Evolutionary conservation across 2,113 vertebrate genomes (phyloP).

Genomic region (Phyllostomus discolor): DNA sequence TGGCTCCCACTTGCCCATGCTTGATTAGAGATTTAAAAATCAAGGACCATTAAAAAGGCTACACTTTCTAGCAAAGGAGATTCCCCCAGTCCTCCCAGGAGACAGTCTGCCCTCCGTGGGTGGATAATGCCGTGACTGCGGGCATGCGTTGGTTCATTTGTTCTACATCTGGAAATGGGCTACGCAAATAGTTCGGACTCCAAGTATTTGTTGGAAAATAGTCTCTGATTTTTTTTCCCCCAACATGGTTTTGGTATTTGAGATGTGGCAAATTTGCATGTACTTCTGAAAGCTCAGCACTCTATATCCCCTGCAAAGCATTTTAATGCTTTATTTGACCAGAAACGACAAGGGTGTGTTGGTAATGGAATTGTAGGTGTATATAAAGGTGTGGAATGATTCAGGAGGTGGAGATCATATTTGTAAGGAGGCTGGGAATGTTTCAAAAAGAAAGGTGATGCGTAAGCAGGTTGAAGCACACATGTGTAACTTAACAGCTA

Average conservation of each 20-base stretch:
- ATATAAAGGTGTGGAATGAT: not conserved
- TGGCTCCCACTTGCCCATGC: not conserved
- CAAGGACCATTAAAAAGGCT: not conserved
- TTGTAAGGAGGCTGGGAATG: not conserved
- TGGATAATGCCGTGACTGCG: not conserved
- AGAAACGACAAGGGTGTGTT: not conserved
- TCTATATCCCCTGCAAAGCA: not conserved
- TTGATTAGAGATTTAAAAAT: not conserved
- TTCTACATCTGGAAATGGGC: not conserved
- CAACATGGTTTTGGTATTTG: not conserved
- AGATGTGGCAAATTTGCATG: not conserved
- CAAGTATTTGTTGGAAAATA: not conserved
- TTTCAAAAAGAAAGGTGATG: not conserved
- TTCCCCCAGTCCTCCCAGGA: no score
- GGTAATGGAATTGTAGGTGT: not conserved
- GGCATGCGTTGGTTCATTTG: accelerated
- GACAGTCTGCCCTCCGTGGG: not conserved
- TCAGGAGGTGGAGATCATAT: not conserved
- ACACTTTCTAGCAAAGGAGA: not conserved
- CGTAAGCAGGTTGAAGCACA: not conserved
- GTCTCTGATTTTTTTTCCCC: not conserved
- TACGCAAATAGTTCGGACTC: not conserved
- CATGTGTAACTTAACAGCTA: not conserved
- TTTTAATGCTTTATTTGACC: not conserved
- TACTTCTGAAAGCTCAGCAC: not conserved